Percentiles rank a stretch among this genome's conserved stretches.
phyloP scores from a whole-genome alignment of 2,888 invertebrate genomes.

The Acutogordius australiensis region DNA sequence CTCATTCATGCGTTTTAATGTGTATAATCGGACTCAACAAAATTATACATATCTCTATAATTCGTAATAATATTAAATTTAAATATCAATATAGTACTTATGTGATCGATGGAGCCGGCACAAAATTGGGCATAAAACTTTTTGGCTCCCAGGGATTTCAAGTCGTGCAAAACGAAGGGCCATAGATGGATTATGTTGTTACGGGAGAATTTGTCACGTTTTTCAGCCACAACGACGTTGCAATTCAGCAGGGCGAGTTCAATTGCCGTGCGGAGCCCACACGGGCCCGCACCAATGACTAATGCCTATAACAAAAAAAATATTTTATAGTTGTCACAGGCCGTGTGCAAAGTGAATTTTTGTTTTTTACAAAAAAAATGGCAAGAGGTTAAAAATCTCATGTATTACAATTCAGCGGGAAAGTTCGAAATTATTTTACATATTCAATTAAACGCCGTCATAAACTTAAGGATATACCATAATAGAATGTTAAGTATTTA shows the following conservation, averaged over 20 bases:
- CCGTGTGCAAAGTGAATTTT: too few species aligned
- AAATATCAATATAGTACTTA: slow-evolving; percentile 33
- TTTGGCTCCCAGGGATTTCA: slow-evolving; percentile 68
- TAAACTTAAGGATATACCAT: too few species aligned
- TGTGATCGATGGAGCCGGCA: slow-evolving; percentile 88
- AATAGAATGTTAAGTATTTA: too few species aligned
- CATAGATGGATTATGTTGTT: slow-evolving; percentile 91
- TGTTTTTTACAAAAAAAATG: too few species aligned
- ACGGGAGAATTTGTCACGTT: slow-evolving; percentile 63
- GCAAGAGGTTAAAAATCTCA: too few species aligned
- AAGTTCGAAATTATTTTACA: too few species aligned
- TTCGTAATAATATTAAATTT: neutral
- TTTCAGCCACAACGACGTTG: slow-evolving; percentile 64
- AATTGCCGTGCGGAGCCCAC: slow-evolving; percentile 70
- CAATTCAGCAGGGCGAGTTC: slow-evolving; percentile 80
- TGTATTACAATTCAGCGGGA: too few species aligned
- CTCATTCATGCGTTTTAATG: too few species aligned
- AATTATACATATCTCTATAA: neutral
- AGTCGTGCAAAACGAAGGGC: slow-evolving; percentile 87
- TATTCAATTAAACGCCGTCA: too few species aligned
- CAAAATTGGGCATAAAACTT: slow-evolving; percentile 97
- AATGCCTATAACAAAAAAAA: slow-evolving; percentile 22
- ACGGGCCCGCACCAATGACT: slow-evolving; percentile 65
- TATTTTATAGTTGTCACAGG: too few species aligned
- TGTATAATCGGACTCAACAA: neutral